These are phyloP conservation scores for Drosophila robusta DNA, from an alignment of 2,888 invertebrate species.

Conservation along the genomic window DNA sequence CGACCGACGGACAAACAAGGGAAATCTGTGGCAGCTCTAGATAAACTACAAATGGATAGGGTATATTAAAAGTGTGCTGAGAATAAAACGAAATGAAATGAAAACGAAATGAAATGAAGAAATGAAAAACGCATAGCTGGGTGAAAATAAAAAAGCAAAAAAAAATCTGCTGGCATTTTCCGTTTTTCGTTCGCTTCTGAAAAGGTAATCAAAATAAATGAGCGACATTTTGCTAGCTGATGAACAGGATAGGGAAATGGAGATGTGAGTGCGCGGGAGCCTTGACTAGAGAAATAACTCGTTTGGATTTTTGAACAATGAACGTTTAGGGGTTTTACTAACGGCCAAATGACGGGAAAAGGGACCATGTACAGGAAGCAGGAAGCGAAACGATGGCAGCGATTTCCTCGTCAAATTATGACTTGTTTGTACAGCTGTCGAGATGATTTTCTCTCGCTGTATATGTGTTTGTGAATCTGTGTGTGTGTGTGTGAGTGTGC, in stretches of 20 bases:
- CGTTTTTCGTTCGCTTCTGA: conserved; percentile 35
- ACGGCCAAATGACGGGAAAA: conserved; percentile 52
- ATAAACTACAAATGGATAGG: conserved; percentile 52
- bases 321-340: conserved; percentile 52
- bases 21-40: conserved; percentile 4
- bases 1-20: background rate
- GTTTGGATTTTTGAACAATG: conserved; percentile 61
- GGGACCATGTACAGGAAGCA: conserved; percentile 54
- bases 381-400: conserved; percentile 58
- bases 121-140: conserved; percentile 29
- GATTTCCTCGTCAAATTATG: conserved; percentile 74
- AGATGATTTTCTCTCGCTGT: conserved; percentile 45
- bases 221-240: conserved; percentile 73
- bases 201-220: conserved; percentile 79
- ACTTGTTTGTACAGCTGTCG: conserved; percentile 76
- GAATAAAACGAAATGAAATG: conserved; percentile 48
- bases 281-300: conserved; percentile 58
- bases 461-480: background rate
- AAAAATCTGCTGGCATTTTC: conserved; percentile 65
- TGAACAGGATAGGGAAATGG: conserved; percentile 61
- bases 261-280: conserved; percentile 25
- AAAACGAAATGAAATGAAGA: conserved; percentile 31
- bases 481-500: background rate
- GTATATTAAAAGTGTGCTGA: conserved; percentile 56
- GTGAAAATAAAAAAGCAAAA: background rate